phyloP scores from a whole-genome alignment of 2,888 invertebrate genomes.

The Notodromas monacha region DNA sequence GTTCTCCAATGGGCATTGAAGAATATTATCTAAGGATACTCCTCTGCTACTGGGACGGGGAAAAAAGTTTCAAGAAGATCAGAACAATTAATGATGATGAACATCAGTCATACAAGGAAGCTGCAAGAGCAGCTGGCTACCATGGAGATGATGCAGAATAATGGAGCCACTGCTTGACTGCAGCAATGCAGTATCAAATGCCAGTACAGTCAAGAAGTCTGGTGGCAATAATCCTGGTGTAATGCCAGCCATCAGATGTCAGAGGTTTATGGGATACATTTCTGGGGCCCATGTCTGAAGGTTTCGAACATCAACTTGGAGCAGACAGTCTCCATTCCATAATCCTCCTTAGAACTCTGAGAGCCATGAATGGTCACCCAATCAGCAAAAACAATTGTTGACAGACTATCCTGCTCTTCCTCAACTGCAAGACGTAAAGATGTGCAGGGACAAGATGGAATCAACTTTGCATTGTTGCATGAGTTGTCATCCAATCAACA shows the following conservation, averaged over 20 bases:
- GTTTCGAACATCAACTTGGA: not conserved
- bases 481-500: not conserved
- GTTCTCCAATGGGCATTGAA: too few relatives aligned
- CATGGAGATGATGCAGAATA: not conserved
- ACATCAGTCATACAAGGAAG: too few relatives aligned
- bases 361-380: too few relatives aligned
- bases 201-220: not conserved
- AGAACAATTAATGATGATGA: too few relatives aligned
- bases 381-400: too few relatives aligned
- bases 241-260: not conserved
- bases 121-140: too few relatives aligned
- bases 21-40: too few relatives aligned
- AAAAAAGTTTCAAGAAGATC: too few relatives aligned
- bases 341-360: too few relatives aligned
- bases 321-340: not conserved
- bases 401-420: too few relatives aligned
- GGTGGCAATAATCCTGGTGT: not conserved
- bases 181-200: not conserved
- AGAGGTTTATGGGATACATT: not conserved
- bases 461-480: not conserved
- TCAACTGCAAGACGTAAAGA: not conserved
- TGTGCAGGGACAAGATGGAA: not conserved
- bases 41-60: too few relatives aligned
- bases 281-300: not conserved
- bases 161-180: not conserved